These are phyloP conservation scores for Drosophila hamatofila DNA, from an alignment of 2,888 invertebrate genomes.

Conservation along the genomic window DNA sequence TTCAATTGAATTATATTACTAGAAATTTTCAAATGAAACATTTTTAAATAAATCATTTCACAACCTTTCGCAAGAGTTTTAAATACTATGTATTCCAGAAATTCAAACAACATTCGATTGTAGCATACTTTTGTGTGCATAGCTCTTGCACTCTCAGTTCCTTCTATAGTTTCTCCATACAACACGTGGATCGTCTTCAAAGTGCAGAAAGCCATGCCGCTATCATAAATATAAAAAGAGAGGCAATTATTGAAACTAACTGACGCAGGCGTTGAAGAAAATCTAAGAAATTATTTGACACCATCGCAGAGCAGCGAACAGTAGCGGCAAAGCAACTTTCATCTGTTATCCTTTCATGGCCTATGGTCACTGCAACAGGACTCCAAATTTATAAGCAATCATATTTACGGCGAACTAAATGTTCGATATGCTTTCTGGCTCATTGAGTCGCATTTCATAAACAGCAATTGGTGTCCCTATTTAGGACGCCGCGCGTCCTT, in stretches of 20 bases:
- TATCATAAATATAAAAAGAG: slow-evolving; percentile 52
- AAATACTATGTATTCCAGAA: not conserved
- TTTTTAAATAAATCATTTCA: too few species aligned
- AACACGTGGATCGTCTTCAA: slow-evolving; percentile 41
- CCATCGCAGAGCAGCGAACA: slow-evolving; percentile 40
- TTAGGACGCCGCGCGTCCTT: slow-evolving; percentile 47
- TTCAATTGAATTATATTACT: not conserved
- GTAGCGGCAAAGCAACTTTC: slow-evolving; percentile 69
- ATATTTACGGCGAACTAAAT: slow-evolving; percentile 58
- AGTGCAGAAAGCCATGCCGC: slow-evolving; percentile 26
- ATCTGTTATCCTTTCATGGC: slow-evolving; percentile 59
- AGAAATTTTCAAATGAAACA: not conserved
- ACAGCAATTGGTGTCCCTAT: slow-evolving; percentile 52
- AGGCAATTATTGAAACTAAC: slow-evolving; percentile 33
- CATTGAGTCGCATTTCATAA: slow-evolving; percentile 70
- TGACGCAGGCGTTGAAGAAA: slow-evolving; percentile 50
- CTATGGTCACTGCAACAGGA: slow-evolving; percentile 48
- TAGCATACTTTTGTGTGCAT: slow-evolving; percentile 28
- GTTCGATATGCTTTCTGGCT: slow-evolving; percentile 69
- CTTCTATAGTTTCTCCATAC: slow-evolving; percentile 3
- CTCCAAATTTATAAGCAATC: slow-evolving; percentile 74
- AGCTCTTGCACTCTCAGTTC: not conserved
- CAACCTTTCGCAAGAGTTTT: not conserved
- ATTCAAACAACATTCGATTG: not conserved
- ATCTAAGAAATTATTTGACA: slow-evolving; percentile 78